These are phyloP conservation scores for Tridacna crocea DNA, from an alignment of 2,888 invertebrate genomes.

Conservation along the genomic window DNA sequence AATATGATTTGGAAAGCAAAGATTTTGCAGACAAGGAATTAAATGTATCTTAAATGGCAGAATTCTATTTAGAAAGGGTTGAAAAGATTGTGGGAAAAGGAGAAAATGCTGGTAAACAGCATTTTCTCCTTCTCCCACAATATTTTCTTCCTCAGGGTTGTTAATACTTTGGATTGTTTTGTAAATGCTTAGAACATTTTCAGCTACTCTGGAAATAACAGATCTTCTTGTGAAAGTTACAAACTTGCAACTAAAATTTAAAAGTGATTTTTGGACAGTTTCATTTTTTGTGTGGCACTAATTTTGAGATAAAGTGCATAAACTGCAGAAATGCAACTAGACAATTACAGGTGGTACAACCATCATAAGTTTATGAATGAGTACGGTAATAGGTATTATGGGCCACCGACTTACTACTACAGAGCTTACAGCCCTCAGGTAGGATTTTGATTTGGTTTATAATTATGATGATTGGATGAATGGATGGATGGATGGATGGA, in stretches of 20 bases:
- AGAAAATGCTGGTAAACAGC: neutral
- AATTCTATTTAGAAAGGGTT: too few relatives aligned
- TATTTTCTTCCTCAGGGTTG: neutral
- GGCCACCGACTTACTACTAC: neutral
- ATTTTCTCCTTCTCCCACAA: neutral
- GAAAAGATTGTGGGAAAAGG: neutral
- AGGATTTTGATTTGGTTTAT: slow-evolving; percentile 4
- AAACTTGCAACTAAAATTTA: too few relatives aligned
- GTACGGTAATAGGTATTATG: slow-evolving; percentile 13
- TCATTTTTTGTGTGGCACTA: too few relatives aligned
- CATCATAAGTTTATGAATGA: slow-evolving; percentile 51
- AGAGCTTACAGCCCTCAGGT: slow-evolving; percentile 3
- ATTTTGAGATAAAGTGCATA: too few relatives aligned
- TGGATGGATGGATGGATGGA: neutral
- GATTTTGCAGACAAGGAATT: too few relatives aligned
- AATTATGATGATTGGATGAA: neutral
- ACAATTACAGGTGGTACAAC: slow-evolving; percentile 45
- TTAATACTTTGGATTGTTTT: neutral
- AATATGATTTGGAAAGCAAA: too few relatives aligned
- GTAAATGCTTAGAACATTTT: too few relatives aligned
- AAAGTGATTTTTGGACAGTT: too few relatives aligned
- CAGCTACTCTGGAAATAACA: too few relatives aligned
- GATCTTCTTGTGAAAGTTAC: too few relatives aligned
- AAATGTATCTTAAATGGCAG: too few relatives aligned
- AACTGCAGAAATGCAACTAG: slow-evolving; percentile 9